Base-by-base conservation (phyloP, 2,797 vertebrate species). In the Cryptoprocta ferox region DNA sequence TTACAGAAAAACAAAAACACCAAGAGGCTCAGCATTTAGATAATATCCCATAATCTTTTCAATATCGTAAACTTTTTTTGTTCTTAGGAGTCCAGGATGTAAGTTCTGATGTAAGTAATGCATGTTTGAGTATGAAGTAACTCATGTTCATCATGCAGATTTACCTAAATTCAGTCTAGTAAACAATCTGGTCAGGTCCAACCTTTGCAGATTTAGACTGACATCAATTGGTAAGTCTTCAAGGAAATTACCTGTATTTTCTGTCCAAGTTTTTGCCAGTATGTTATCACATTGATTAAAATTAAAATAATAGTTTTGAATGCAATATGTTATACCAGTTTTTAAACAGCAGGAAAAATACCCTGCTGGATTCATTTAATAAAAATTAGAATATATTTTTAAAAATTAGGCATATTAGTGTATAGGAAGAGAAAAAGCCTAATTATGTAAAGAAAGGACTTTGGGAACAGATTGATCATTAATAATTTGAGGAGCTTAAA, bases 21-120 rank as follows among this genome's bases (percentile, higher is more conserved):
- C 18, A 73, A 61, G 65, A 89, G 30, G 9, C 66, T 97, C 13
- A 76, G 37, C 28, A 8, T 95, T 97, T 89, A 97, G 94, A 80
- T 86, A 86, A 91, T 87, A 92, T 88, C 94, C 78, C 91, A 71
- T 91, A 91, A 95, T 95, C 79, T 97, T 97, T 96, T 94, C 53
- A 89, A 66, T 91, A 80, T 89, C 83, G 0, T 93, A 81, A 89
- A 86, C 53, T 76, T 48, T 32, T 88, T 97, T 83, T 90, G 56
- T 82, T 59, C 16, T 61, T 91, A 97, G 28, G 73, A n/a, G 73
- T 68, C 59, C 79, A 73, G 70, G 53, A 39, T 92, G 3, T 89
- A 94, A 92, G 61, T 86, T 95, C 84, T 81, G 35, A 39, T 94
- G 70, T 94, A 89, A 96, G 79, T 83, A 82, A 73, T 53, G 80